phyloP scores from a whole-genome alignment of 2,113 vertebrate genomes.

The Microcebus tavaratra region DNA sequence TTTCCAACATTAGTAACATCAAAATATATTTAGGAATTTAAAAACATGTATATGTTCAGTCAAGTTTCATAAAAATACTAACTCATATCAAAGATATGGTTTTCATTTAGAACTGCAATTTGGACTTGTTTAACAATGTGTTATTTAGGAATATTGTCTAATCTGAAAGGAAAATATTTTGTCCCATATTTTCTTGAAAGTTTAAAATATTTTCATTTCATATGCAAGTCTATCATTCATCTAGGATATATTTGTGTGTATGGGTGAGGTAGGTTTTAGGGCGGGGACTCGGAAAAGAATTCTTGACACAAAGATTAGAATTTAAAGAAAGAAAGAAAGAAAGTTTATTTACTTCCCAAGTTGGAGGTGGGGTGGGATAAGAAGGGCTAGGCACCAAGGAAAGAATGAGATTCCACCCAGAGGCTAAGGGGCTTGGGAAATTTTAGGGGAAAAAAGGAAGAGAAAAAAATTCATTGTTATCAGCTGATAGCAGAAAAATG shows the following conservation, averaged over 20 bases:
- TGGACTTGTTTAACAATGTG: neutral
- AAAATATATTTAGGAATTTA: neutral
- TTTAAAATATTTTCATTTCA: neutral
- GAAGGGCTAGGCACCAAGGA: too few species aligned
- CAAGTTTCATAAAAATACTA: neutral
- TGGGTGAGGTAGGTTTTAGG: neutral
- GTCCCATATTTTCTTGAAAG: neutral
- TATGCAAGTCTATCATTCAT: neutral
- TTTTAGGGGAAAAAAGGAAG: too few species aligned
- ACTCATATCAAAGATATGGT: neutral
- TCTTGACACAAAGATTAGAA: too few species aligned
- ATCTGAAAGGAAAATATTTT: neutral
- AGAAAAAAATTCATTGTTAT: too few species aligned
- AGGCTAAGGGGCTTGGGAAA: too few species aligned
- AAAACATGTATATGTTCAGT: neutral
- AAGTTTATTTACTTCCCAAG: too few species aligned
- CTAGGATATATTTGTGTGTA: neutral
- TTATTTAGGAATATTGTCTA: neutral
- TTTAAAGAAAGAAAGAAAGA: too few species aligned
- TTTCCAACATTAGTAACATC: neutral
- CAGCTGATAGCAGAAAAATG: too few species aligned
- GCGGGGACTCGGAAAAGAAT: too few species aligned
- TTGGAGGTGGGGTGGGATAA: too few species aligned
- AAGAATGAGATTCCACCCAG: too few species aligned
- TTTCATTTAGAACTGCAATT: slow-evolving; percentile 33